Evolutionary conservation across 2,113 vertebrate genomes (phyloP).

Genomic region (rabbit (Oryctolagus cuniculus)): DNA sequence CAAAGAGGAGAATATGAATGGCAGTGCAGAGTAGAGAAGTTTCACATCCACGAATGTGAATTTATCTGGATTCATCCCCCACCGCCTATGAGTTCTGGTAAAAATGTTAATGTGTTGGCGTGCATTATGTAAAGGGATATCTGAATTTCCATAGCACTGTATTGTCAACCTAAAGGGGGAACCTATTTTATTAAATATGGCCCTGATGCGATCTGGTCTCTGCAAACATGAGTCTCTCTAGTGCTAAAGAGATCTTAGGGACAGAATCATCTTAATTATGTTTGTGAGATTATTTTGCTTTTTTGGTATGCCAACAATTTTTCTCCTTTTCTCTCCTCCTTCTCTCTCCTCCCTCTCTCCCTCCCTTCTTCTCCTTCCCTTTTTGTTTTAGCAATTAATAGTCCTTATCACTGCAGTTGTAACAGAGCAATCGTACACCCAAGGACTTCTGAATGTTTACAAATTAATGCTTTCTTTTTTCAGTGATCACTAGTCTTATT

Average conservation of each 20-base stretch:
- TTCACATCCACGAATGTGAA: background rate
- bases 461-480: slow-evolving; percentile 56
- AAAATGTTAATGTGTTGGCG: background rate
- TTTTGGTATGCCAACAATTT: background rate
- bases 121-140: background rate
- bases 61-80: slow-evolving; percentile 17
- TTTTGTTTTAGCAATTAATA: background rate
- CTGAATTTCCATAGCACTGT: background rate
- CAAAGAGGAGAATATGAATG: background rate
- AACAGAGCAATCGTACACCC: slow-evolving; percentile 22
- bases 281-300: slow-evolving; percentile 11
- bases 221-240: slow-evolving; percentile 40
- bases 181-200: slow-evolving; percentile 12
- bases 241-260: background rate
- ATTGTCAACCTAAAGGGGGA: background rate
- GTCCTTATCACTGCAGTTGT: background rate
- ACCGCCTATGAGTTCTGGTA: background rate
- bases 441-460: slow-evolving; percentile 62
- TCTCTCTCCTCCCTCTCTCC: too few relatives aligned
- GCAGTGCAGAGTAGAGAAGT: background rate
- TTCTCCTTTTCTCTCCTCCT: background rate
- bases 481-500: slow-evolving; percentile 58
- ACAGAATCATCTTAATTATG: background rate
- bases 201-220: background rate
- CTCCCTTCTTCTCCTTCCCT: too few relatives aligned